Percentiles rank a stretch among this genome's conserved stretches.
phyloP scores from a whole-genome alignment of 2,888 invertebrate genomes.

The Drosophila antonietae region DNA sequence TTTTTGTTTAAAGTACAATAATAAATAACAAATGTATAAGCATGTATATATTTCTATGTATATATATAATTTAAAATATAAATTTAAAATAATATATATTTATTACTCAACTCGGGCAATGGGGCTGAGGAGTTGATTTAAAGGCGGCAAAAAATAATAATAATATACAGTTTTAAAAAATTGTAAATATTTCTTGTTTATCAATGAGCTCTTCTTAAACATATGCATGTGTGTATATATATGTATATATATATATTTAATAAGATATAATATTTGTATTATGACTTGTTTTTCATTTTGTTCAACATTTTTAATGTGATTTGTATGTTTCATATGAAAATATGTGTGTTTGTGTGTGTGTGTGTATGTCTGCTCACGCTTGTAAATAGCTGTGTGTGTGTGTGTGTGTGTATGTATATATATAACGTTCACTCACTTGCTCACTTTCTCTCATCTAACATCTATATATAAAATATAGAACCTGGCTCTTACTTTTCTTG shows the following conservation, averaged over 20 bases:
- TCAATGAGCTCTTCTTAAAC: conserved; percentile 37
- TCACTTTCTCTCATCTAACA: conserved; percentile 20
- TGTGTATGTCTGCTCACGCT: conserved; percentile 36
- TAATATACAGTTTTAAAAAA: conserved; percentile 63
- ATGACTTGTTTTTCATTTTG: conserved; percentile 56
- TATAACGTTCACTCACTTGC: conserved; percentile 28
- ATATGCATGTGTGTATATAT: conserved; percentile 2
- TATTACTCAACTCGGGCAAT: conserved; percentile 64
- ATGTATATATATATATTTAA: conserved; percentile 17
- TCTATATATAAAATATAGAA: conserved; percentile 53
- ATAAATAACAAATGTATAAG: conserved; percentile 75
- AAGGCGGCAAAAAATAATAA: conserved; percentile 43
- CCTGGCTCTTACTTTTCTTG: conserved; percentile 16
- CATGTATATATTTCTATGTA: conserved; percentile 30
- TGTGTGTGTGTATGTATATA: conserved; percentile 11
- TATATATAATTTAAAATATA: conserved; percentile 51
- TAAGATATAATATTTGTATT: conserved; percentile 49
- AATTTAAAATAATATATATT: conserved; percentile 59
- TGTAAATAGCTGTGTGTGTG: conserved; percentile 51
- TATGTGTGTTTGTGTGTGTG: conserved; percentile 32
- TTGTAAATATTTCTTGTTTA: conserved; percentile 59
- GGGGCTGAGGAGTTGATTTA: conserved; percentile 58
- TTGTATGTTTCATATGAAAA: conserved; percentile 69
- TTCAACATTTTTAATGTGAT: conserved; percentile 62
- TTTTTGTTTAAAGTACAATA: conserved; percentile 66